Evolutionary conservation across 35 echinoderm and acorn worm species (phyloP), one percentile per base, ranked within the genome.

Genomic region (Eucidaris tribuloides): DNA sequence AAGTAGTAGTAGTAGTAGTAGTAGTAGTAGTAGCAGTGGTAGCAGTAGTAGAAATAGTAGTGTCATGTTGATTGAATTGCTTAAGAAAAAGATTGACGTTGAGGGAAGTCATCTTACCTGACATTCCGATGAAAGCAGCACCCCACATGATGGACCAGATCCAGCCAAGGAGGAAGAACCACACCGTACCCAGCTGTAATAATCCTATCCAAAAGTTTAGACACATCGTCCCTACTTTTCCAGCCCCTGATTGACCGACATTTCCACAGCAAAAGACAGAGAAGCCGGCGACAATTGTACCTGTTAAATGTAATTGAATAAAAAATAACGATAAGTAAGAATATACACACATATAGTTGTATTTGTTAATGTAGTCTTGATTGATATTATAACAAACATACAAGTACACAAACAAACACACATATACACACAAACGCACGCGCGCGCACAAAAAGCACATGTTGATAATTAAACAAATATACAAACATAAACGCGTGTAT

Each of bases 121-220:
- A 86, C 65, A 92, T 86, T 9, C 83, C 90, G 19, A 92, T 28
- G 54, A 92, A 82, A 20, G 90, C 90, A 22, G 78, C 65, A 13
- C 90, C 90, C 90, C 90, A 92, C 84, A 92, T 86, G 11, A 92
- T 86, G 42, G 77, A 82, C 90, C 90, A 92, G 79, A 92, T 87
- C 90, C 90, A 92, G 25, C 90, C 90, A 41, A 92, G 64, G 36
- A 92, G 58, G 48, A 92, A 92, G 50, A 92, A 82, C 90, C 90
- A 92, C n/a, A 79, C 79, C 6, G 90, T 92, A 7, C 77, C 84
- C 17, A 92, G 40, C 37, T 92, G 90, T 3, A 92, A 78, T 4
- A 87, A 5, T n/a, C 90, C 90, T 1, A 92, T 79, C 84, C 84
- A 92, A 64, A 92, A 78, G 30, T 92, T 92, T 49, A 92, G 57